phyloP scores from a whole-genome alignment of 92 coral and sea anemone species.

The Scolanthus callimorphus region DNA sequence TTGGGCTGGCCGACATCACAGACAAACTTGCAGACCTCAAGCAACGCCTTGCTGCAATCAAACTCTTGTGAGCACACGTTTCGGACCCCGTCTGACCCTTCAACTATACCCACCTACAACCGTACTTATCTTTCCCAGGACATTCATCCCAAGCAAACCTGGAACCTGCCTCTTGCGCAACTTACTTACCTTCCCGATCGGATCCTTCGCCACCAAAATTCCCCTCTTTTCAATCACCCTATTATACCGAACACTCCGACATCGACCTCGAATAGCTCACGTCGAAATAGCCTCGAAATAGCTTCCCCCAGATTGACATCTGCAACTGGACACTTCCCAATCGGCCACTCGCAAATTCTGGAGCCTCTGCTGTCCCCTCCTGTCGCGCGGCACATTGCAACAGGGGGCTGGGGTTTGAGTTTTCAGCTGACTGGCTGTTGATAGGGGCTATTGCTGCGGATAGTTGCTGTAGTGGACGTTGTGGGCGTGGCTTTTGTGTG shows the following conservation, averaged over 20 bases:
- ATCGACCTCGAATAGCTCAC: background rate
- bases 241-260: background rate
- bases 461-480: background rate
- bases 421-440: background rate
- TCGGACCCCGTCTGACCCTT: too few species aligned
- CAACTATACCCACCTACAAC: background rate
- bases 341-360: background rate
- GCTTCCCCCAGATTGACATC: background rate
- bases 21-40: background rate
- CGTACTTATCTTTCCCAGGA: background rate
- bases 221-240: background rate
- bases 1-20: too few species aligned
- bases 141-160: background rate
- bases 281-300: background rate
- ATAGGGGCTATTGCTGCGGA: background rate
- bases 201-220: background rate
- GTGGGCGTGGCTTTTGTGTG: too few species aligned
- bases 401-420: background rate
- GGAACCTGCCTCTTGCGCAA: slow-evolving; percentile 1
- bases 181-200: background rate
- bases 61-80: background rate
- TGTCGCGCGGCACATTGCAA: background rate
- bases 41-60: background rate
- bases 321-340: background rate
- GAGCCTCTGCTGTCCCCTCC: background rate